These are phyloP conservation scores for Prinia subflava DNA, from an alignment of 2,113 vertebrate genomes.

Conservation along the genomic window DNA sequence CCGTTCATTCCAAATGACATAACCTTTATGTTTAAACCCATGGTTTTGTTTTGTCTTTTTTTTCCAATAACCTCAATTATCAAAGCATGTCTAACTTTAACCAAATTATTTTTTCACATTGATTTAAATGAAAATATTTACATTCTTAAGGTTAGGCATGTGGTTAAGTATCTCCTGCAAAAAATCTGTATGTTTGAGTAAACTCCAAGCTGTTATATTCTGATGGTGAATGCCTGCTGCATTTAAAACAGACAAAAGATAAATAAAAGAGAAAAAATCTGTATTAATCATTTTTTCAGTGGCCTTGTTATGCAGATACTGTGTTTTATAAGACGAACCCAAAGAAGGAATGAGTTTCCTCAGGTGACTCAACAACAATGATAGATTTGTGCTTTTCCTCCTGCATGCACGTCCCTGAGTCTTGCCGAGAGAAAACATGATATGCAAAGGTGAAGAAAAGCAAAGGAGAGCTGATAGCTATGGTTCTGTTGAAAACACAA, in stretches of 20 bases:
- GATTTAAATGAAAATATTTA: conserved; percentile 30
- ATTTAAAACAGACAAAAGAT: conserved; percentile 26
- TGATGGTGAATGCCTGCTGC: conserved; percentile 16
- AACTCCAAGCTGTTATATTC: conserved; percentile 31
- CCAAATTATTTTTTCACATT: conserved; percentile 10
- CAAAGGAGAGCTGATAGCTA: neutral
- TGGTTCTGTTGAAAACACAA: neutral
- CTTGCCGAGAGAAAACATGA: neutral
- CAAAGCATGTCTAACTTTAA: conserved; percentile 46
- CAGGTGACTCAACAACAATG: neutral
- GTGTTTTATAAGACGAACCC: neutral
- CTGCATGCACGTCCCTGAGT: neutral
- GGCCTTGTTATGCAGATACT: conserved; percentile 47
- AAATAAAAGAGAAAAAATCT: conserved; percentile 53
- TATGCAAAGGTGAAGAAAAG: neutral
- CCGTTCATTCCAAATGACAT: neutral
- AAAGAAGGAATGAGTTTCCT: neutral
- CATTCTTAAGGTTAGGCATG: conserved; percentile 37
- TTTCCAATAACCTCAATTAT: neutral
- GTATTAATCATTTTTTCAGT: conserved; percentile 38
- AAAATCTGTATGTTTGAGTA: conserved; percentile 28
- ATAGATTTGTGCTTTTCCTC: neutral
- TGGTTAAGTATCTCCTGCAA: conserved; percentile 26
- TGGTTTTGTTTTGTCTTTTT: conserved; percentile 20
- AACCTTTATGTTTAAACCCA: neutral